A percentile compares a stretch with the other conserved stretches of the same genome.
These are phyloP conservation scores for Gallirallus australis DNA, from an alignment of 2,797 vertebrate species.

Conservation along the genomic window DNA sequence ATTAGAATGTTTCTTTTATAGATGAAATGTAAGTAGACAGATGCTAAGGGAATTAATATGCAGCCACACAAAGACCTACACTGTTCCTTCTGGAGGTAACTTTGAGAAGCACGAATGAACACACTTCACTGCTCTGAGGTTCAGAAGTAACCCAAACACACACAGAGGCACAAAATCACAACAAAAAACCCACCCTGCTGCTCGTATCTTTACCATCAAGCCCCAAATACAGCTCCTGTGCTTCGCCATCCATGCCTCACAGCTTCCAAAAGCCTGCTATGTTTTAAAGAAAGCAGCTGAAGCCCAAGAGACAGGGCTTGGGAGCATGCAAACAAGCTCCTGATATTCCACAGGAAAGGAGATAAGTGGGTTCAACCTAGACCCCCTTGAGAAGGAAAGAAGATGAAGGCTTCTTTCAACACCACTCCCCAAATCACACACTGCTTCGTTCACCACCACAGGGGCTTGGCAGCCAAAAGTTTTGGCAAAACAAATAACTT, in stretches of 20 bases:
- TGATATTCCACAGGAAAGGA: constrained; percentile 12
- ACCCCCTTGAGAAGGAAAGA: background rate
- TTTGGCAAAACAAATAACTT: background rate
- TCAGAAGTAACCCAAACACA: background rate
- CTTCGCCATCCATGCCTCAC: background rate
- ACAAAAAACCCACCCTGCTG: background rate
- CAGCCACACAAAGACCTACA: background rate
- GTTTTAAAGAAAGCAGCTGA: background rate
- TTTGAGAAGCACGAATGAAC: background rate
- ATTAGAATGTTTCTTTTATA: constrained; percentile 11
- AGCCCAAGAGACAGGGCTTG: background rate
- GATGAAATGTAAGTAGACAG: background rate
- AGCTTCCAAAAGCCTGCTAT: background rate
- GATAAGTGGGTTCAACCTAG: background rate
- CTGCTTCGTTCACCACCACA: background rate
- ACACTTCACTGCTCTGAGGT: background rate
- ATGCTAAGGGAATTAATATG: background rate
- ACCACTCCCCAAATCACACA: background rate
- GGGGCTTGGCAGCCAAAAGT: background rate
- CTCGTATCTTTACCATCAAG: constrained; percentile 17
- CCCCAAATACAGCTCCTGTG: background rate
- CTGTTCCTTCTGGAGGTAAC: constrained; percentile 1
- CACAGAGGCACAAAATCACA: background rate
- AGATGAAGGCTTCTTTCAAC: constrained; percentile 44
- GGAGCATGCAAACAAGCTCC: background rate